A percentile compares a stretch with the other conserved stretches of the same genome.
Conservation (phyloP, 2,888 invertebrate genomes). For the Rhopalosiphum nymphaeae region DNA sequence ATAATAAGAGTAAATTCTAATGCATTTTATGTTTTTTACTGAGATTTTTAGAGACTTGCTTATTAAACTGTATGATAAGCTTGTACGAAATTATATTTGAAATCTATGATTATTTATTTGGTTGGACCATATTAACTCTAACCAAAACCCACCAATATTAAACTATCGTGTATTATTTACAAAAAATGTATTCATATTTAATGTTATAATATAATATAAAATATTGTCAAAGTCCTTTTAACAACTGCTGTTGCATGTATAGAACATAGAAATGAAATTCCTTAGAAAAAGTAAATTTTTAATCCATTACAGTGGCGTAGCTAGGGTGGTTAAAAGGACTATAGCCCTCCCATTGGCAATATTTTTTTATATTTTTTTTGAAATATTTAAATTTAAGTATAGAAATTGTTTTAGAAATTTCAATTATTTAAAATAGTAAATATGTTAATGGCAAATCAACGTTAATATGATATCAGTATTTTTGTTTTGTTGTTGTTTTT, state of each 20-base stretch:
- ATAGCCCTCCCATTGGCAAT: no score
- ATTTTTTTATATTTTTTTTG: no score
- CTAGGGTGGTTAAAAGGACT: no score
- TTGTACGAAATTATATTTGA: neutral
- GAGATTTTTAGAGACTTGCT: neutral
- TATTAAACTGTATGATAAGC: neutral
- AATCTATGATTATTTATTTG: neutral
- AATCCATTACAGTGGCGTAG: neutral
- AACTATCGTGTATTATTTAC: neutral
- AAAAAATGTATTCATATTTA: neutral
- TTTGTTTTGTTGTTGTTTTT: no score
- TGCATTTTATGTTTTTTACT: neutral
- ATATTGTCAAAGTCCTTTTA: neutral
- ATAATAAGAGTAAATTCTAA: neutral
- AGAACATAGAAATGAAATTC: no score
- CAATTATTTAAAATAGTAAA: no score
- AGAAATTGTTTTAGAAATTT: no score
- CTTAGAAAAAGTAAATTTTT: neutral
- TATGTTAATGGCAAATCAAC: no score
- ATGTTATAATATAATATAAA: neutral
- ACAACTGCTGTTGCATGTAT: neutral
- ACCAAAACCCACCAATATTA: neutral
- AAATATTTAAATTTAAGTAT: no score
- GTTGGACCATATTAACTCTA: neutral
- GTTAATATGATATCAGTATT: no score